Evolutionary conservation across 2,113 vertebrate species (phyloP), one percentile per base, ranked within the genome.

Genomic region (Meleagris gallopavo): DNA sequence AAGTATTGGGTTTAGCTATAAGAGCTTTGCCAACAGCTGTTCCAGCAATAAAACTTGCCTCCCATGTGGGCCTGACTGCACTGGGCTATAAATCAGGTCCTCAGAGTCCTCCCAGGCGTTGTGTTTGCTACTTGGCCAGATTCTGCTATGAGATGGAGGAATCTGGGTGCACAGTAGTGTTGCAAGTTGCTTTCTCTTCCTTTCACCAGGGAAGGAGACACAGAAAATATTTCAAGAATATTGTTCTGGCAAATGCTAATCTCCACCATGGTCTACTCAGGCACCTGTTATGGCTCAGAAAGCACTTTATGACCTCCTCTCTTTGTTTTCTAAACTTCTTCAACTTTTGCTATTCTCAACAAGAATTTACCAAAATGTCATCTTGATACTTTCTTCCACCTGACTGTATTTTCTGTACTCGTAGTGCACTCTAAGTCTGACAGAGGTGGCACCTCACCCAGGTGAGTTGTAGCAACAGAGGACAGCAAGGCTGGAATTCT

Each of bases 401-500:
- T 20, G 61, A 34, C 52, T 40, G 17, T 57, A 38, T 62, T 54
- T 48, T 66, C 34, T 65, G 18, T 72, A 72, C 50, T 30, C 40
- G 30, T 58, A 71, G 50, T 50, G 32, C 54, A 72, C 71, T 40
- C 58, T 58, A 32, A 13, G 32, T 34, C 70, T 54, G 38, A n/a
- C 11, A 25, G 57, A 40, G 38, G 50, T 54, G 34, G n/a, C 67
- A 46, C 43, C 50, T 58, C 69, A 40, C 65, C 32, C 84, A 78
- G 58, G 71, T 60, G 67, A 77, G 58, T 80, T 69, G 57, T 71
- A 45, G 60, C 65, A 30, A 77, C 67, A 58, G 75, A 58, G 32
- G 36, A 58, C 50, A 67, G 72, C 58, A 54, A 72, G 71, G 64
- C 60, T 83, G 58, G 72, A 83, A 52, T 88, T 72, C 76, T 84